A percentile compares a stretch with the other conserved stretches of the same genome.
Conservation (phyloP, 2,113 vertebrate species). For the Piprites chloris region DNA sequence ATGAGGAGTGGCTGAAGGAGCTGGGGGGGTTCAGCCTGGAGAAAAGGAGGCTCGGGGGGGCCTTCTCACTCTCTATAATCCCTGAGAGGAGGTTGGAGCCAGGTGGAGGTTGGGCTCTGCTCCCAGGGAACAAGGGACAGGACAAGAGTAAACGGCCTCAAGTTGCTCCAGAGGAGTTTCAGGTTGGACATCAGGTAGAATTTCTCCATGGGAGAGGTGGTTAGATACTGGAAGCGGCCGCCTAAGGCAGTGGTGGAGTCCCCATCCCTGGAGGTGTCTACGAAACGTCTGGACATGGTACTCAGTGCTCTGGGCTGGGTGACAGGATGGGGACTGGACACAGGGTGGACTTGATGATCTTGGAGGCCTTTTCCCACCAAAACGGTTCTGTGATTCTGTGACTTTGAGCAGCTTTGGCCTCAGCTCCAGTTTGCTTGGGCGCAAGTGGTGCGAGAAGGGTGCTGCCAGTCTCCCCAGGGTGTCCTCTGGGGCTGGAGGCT, state of each 20-base stretch:
- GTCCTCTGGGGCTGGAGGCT: not conserved
- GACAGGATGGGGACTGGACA: fast-evolving
- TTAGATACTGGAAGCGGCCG: not conserved
- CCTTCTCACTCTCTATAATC: fast-evolving
- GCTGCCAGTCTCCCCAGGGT: not conserved
- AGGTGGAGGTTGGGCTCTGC: not conserved
- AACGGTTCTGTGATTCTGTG: not conserved
- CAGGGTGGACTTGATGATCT: not conserved
- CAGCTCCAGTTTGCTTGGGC: not conserved
- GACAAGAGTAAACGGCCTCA: not conserved
- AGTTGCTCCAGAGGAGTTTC: not conserved
- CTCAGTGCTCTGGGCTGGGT: not conserved
- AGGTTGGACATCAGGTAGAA: not conserved
- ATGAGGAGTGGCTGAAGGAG: not conserved
- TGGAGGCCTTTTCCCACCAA: not conserved
- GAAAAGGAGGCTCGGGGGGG: not conserved
- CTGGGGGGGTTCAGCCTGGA: not conserved
- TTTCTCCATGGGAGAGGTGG: not conserved
- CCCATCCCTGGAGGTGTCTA: not conserved
- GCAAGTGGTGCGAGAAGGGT: not conserved
- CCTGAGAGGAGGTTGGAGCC: not conserved
- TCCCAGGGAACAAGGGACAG: not conserved
- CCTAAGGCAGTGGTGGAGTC: not conserved
- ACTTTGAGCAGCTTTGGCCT: not conserved
- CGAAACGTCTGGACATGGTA: not conserved